These are phyloP conservation scores for Barypeithes pellucidus DNA, from an alignment of 2,888 invertebrate species.

Conservation along the genomic window DNA sequence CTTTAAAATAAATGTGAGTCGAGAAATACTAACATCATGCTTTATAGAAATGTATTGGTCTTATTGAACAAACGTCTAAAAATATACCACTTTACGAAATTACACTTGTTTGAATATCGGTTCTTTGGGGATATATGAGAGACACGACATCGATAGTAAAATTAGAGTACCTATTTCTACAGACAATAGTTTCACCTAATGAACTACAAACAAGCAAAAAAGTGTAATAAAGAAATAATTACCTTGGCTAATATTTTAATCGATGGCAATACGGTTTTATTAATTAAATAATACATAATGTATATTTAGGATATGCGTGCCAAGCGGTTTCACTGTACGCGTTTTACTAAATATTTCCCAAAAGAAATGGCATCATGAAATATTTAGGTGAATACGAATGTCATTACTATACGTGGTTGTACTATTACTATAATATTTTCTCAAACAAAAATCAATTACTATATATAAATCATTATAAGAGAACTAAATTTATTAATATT, in stretches of 20 bases:
- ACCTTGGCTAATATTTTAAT: neutral
- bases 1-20: too few species aligned
- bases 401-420: conserved; percentile 20
- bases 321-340: conserved; percentile 46
- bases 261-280: conserved; percentile 1
- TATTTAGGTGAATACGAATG: conserved; percentile 25
- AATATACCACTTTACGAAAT: too few species aligned
- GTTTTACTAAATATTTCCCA: conserved; percentile 48
- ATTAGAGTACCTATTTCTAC: neutral
- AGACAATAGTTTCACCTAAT: neutral
- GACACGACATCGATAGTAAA: too few species aligned
- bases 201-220: neutral
- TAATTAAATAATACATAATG: conserved; percentile 27
- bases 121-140: too few species aligned
- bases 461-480: too few species aligned
- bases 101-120: neutral
- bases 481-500: too few species aligned
- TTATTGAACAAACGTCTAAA: too few species aligned
- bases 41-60: too few species aligned
- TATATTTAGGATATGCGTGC: conserved; percentile 45
- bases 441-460: too few species aligned
- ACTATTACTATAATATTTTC: conserved; percentile 10
- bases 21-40: too few species aligned
- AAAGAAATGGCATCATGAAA: conserved; percentile 32
- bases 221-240: neutral